Conservation (phyloP, 2,888 invertebrate species). For the Dasypolia templi region DNA sequence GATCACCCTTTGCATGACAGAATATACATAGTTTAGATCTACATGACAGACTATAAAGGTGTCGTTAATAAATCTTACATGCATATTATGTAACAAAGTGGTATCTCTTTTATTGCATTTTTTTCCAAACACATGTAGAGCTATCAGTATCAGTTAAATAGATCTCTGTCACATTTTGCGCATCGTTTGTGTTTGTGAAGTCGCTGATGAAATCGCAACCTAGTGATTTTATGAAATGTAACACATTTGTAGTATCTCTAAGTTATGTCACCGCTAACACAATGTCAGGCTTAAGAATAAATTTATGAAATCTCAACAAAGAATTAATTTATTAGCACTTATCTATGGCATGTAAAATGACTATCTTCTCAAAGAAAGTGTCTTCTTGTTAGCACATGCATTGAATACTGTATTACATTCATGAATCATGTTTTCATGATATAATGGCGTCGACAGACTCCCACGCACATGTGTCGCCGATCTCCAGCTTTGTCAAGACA, state of each 20-base stretch:
- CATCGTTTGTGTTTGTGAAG: constrained; percentile 19
- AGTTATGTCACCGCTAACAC: constrained; percentile 20
- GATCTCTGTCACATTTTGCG: constrained; percentile 34
- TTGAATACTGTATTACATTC: constrained; percentile 47
- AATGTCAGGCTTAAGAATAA: constrained; percentile 22
- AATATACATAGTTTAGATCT: not conserved
- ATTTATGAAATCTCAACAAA: constrained; percentile 13
- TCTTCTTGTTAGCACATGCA: constrained; percentile 37
- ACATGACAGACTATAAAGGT: not conserved
- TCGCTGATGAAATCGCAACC: constrained; percentile 28
- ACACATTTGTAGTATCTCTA: constrained; percentile 14
- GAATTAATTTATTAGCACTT: constrained; percentile 13
- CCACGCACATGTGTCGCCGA: constrained; percentile 32
- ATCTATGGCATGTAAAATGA: constrained; percentile 18
- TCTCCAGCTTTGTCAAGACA: constrained; percentile 8
- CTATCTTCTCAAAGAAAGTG: constrained; percentile 47
- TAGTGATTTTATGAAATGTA: constrained; percentile 28
- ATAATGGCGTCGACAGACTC: constrained; percentile 41
- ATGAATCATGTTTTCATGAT: constrained; percentile 60
- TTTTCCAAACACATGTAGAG: constrained; percentile 11
- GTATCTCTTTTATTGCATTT: not conserved
- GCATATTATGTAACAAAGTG: not conserved
- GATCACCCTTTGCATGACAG: not conserved
- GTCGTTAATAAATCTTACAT: too few species aligned
- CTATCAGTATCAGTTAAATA: constrained; percentile 32